Evolutionary conservation across 2,888 invertebrate genomes (phyloP), one percentile per base, ranked within the genome.

Genomic region (Phytoseiulus persimilis): DNA sequence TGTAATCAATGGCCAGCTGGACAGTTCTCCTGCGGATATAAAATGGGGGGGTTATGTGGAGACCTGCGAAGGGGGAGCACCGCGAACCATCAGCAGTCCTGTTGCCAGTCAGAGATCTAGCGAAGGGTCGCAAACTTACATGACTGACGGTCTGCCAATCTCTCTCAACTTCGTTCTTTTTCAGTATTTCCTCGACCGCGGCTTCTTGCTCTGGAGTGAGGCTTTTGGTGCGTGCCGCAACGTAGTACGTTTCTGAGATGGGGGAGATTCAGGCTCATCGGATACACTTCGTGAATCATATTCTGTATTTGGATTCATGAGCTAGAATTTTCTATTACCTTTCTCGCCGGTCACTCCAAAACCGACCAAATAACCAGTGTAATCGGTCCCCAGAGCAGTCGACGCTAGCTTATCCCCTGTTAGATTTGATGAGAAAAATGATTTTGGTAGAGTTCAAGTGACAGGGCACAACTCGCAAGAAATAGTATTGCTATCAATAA

Each of bases 351-450:
- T 87, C 5, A 87, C 87, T 33, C 87, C 87, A 18, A 32, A 87
- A 28, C 87, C 87, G 14, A 87, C 87, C 33, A 87, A 5, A 6
- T n/a, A 87, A 45, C 31, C 31, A 23, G 3, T 33, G 33, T 87
- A 87, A 23, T 87, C 87, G 32, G 87, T 87, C 5, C 87, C 87
- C 32, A 87, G 39, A 18, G 45, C 18, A 14, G 5, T 87, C 33
- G 45, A 33, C 87, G 87, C 87, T 23, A 87, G 6, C n/a, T 87
- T 87, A 31, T 87, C 87, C 33, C 33, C 87, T 87, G 33, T 33
- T 18, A 31, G 2, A 3, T 23, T 84, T 31, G 3, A 84, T 84
- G 33, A n/a, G 18, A 0, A 84, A n/a, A n/a, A n/a, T n/a, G n/a
- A n/a, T n/a, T n/a, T n/a, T n/a, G n/a, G n/a, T n/a, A n/a, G n/a